A percentile compares a stretch with the other conserved stretches of the same genome.
Conservation (phyloP, 2,113 vertebrate genomes). For the Carettochelys insculpta region DNA sequence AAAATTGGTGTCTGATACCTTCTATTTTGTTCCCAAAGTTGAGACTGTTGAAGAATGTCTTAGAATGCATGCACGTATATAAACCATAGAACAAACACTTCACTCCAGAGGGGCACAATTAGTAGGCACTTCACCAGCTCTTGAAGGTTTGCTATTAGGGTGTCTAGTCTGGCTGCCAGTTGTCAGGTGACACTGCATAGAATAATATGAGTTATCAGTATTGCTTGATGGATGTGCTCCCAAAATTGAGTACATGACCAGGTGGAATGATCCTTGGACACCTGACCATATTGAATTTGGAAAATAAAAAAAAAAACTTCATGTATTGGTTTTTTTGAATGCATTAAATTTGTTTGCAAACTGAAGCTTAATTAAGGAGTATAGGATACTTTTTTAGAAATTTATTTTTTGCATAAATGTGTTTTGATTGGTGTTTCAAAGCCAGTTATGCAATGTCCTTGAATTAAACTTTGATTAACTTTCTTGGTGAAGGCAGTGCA, state of each 20-base stretch:
- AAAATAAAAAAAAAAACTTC: too few relatives aligned
- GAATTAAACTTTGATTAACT: too few relatives aligned
- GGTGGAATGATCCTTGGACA: rapidly evolving
- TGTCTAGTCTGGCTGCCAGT: neutral
- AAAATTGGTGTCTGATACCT: neutral
- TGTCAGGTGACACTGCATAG: neutral
- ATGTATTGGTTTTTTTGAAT: neutral
- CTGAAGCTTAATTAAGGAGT: neutral
- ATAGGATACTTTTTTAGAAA: neutral
- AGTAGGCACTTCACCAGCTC: neutral
- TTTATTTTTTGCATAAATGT: neutral
- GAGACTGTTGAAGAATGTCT: neutral
- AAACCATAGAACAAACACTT: neutral
- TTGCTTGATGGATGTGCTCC: neutral
- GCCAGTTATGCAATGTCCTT: too few relatives aligned
- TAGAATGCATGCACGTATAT: neutral
- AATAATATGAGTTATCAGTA: rapidly evolving
- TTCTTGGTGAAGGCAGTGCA: neutral
- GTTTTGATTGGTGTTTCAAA: neutral
- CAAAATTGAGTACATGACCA: neutral
- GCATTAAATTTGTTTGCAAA: neutral
- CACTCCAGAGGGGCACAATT: too few relatives aligned
- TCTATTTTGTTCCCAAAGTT: rapidly evolving
- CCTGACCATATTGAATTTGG: neutral
- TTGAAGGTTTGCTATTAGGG: neutral